These are phyloP conservation scores for Tetranychus piercei DNA, from an alignment of 2,888 invertebrate genomes.

Conservation along the genomic window DNA sequence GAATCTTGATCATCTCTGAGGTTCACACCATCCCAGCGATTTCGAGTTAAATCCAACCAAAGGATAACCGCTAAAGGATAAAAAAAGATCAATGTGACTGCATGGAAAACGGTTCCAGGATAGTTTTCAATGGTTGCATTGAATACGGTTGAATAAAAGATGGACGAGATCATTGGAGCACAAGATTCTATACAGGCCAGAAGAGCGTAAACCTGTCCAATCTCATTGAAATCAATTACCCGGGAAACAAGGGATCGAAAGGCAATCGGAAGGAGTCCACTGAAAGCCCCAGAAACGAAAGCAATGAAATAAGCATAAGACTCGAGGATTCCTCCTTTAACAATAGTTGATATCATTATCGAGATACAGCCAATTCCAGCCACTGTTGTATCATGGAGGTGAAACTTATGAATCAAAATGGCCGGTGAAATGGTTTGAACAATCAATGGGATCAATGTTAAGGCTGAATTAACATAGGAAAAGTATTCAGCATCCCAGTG, in stretches of 20 bases:
- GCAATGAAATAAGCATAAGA: not conserved
- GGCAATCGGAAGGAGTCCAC: not conserved
- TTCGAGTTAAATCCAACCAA: constrained; percentile 4
- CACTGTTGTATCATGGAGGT: not conserved
- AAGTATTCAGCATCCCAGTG: constrained; percentile 5
- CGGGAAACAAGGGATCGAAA: not conserved
- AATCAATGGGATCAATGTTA: not conserved
- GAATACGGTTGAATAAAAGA: constrained; percentile 7
- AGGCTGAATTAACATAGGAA: not conserved
- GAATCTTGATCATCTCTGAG: not conserved
- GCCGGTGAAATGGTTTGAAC: not conserved
- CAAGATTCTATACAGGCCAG: not conserved
- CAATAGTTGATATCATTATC: not conserved
- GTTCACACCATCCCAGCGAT: not conserved
- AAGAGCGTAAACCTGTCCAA: constrained; percentile 4
- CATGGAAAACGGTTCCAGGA: constrained; percentile 5
- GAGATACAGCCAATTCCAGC: not conserved
- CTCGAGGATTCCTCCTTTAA: constrained; percentile 4
- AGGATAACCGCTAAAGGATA: not conserved
- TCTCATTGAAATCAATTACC: not conserved
- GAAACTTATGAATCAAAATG: constrained; percentile 4
- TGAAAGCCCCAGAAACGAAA: not conserved
- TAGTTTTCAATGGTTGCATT: constrained; percentile 2
- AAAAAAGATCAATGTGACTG: not conserved
- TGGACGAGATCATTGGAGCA: constrained; percentile 2